Percentiles rank a stretch among this genome's conserved stretches.
phyloP scores from a whole-genome alignment of 2,888 invertebrate species.

The Boloria euphrosyne region DNA sequence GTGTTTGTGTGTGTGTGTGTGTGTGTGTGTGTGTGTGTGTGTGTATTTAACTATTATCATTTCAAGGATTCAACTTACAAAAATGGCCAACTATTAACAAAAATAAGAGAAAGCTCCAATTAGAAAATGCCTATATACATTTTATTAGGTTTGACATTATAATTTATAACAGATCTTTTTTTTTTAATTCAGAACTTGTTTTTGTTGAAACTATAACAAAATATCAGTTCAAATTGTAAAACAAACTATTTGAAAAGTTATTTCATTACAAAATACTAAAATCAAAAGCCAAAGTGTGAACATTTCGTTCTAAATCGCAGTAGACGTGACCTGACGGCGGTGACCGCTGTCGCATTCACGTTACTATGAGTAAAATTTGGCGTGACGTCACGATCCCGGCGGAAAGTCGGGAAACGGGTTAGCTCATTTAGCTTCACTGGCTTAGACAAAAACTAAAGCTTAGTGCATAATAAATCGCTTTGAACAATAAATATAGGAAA shows the following conservation, averaged over 20 bases:
- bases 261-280: conserved; percentile 3
- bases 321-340: conserved; percentile 24
- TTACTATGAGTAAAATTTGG: conserved; percentile 43
- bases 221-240: background rate
- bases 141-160: too few relatives aligned
- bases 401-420: conserved; percentile 24
- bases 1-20: too few relatives aligned
- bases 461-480: background rate
- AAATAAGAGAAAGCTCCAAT: too few relatives aligned
- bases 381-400: conserved; percentile 30
- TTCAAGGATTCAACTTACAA: too few relatives aligned
- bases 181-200: too few relatives aligned
- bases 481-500: background rate
- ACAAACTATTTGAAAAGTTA: background rate
- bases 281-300: conserved; percentile 5
- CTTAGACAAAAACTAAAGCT: conserved; percentile 13
- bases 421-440: conserved; percentile 33
- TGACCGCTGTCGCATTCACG: conserved; percentile 42
- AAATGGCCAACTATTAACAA: too few relatives aligned
- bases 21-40: too few relatives aligned
- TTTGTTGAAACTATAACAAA: background rate
- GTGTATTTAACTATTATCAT: too few relatives aligned
- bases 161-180: too few relatives aligned
- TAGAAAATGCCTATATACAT: too few relatives aligned
- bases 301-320: conserved; percentile 6